phyloP scores from a whole-genome alignment of 2,797 vertebrate species.

The Hylomyscus alleni region DNA sequence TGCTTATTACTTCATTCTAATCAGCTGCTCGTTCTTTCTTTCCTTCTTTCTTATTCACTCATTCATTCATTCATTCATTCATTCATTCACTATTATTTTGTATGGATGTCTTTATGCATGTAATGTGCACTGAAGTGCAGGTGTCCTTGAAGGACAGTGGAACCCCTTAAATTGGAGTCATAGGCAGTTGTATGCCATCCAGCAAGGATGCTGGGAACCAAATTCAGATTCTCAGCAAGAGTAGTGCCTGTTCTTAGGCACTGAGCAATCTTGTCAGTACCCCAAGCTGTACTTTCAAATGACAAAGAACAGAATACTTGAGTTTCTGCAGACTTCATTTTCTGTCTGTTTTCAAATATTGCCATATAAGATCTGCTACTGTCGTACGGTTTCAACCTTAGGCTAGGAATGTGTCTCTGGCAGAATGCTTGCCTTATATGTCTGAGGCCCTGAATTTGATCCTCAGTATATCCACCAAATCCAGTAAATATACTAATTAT shows the following conservation, averaged over 20 bases:
- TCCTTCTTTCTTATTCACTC: too few relatives aligned
- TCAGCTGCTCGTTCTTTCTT: not conserved
- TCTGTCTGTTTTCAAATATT: not conserved
- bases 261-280: not conserved
- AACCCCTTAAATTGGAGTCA: not conserved
- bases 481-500: not conserved
- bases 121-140: not conserved
- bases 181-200: not conserved
- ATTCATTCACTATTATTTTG: not conserved
- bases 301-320: constrained; percentile 3
- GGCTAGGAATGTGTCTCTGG: not conserved
- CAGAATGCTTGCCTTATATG: not conserved
- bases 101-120: not conserved
- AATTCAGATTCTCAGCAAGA: not conserved
- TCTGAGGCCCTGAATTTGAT: not conserved
- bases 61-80: too few relatives aligned
- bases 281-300: not conserved
- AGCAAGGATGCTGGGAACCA: not conserved
- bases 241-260: not conserved
- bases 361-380: not conserved
- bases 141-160: not conserved
- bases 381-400: not conserved
- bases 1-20: not conserved
- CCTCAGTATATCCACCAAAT: not conserved
- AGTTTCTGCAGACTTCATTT: not conserved